Conservation (phyloP, 2,888 invertebrate species). For the Lasioglossum zephyrum region DNA sequence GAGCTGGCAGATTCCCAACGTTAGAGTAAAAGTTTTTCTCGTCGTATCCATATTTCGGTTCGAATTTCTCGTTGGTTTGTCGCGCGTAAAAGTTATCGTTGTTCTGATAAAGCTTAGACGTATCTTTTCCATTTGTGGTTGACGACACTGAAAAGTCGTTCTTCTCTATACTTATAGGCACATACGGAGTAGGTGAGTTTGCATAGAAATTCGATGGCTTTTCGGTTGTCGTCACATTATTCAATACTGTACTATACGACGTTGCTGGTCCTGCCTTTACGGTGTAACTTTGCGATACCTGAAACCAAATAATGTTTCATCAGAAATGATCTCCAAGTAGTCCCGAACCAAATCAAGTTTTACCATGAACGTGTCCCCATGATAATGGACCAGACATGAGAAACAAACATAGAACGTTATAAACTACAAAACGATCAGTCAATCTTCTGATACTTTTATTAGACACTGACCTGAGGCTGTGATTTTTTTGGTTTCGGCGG, state of each 20-base stretch:
- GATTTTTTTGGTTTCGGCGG: constrained; percentile 91
- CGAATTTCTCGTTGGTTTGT: constrained; percentile 78
- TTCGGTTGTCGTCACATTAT: constrained; percentile 83
- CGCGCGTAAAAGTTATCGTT: constrained; percentile 79
- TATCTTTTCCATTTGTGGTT: constrained; percentile 73
- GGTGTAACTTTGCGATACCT: constrained; percentile 92
- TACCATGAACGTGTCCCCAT: constrained; percentile 49
- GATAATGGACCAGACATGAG: constrained; percentile 46
- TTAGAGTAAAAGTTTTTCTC: constrained; percentile 83
- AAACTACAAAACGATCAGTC: constrained; percentile 15
- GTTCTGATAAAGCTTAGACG: constrained; percentile 77
- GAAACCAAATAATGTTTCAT: constrained; percentile 71
- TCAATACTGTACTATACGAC: constrained; percentile 90
- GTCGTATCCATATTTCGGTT: constrained; percentile 78
- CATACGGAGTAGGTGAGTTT: constrained; percentile 81
- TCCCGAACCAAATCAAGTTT: neutral
- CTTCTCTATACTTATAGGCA: constrained; percentile 77
- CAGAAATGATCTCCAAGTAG: neutral
- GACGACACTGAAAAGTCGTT: constrained; percentile 76
- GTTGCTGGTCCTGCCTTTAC: constrained; percentile 90
- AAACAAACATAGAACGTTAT: constrained; percentile 26
- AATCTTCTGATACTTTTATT: neutral
- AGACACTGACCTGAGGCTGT: constrained; percentile 85
- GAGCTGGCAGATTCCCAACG: constrained; percentile 78
- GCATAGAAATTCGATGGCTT: constrained; percentile 80